These are phyloP conservation scores for Xenopus tropicalis DNA, from an alignment of 2,113 vertebrate species.

Conservation along the genomic window UCB_Xtro_10.0 CM004443.2:40167501-40168000, in stretches of 20 bases:
- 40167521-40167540: conserved; percentile 10
- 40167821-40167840: neutral
- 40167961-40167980: neutral
- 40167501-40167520: no score
- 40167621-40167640: conserved; percentile 18
- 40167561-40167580: no score
- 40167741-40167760: conserved; percentile 25
- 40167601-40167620: conserved; percentile 7
- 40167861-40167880: no score
- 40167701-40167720: conserved; percentile 38
- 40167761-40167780: neutral
- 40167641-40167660: conserved; percentile 14
- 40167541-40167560: neutral
- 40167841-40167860: neutral
- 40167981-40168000: neutral
- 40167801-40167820: neutral
- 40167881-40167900: neutral
- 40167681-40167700: conserved; percentile 26
- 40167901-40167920: neutral
- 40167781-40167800: neutral
- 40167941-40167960: neutral
- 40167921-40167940: neutral
- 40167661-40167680: neutral
- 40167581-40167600: conserved; percentile 6
- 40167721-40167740: conserved; percentile 21